Conservation (phyloP, 1,140 invertebrate species). For the Theocolax elegans region DNA sequence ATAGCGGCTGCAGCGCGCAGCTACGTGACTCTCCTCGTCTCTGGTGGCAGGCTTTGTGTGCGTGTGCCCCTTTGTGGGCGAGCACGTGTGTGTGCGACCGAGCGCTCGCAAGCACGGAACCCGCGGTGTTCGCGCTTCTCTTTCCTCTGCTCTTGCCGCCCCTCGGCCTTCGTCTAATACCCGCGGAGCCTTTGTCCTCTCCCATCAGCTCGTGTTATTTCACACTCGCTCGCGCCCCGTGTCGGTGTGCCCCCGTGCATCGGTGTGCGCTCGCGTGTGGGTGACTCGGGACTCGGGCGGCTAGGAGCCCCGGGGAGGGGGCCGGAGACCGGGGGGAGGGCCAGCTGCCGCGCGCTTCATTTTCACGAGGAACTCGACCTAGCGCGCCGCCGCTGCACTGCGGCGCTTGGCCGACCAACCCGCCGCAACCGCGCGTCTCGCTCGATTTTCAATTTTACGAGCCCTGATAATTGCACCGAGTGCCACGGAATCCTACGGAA, state of each 20-base stretch:
- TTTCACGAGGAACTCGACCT: constrained; percentile 17
- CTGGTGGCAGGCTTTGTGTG: too few species aligned
- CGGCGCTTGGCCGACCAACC: too few species aligned
- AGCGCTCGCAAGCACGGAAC: not conserved
- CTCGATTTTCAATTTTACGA: constrained; percentile 37
- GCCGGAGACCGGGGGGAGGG: too few species aligned
- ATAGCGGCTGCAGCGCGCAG: constrained; percentile 34
- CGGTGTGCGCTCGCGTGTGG: constrained; percentile 11
- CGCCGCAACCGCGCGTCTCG: too few species aligned
- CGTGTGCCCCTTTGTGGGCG: too few species aligned
- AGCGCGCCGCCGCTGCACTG: constrained; percentile 7
- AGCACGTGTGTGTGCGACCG: not conserved
- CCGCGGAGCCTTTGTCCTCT: constrained; percentile 57
- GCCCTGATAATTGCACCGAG: constrained; percentile 3
- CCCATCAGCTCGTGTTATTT: constrained; percentile 58
- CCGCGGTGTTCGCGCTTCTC: not conserved
- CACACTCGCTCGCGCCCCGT: constrained; percentile 52
- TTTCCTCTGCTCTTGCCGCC: too few species aligned
- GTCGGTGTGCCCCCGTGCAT: too few species aligned
- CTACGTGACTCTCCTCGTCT: not conserved
- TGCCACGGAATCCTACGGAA: not conserved
- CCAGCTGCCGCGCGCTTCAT: constrained; percentile 19
- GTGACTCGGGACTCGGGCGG: too few species aligned
- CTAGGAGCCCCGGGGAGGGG: too few species aligned
- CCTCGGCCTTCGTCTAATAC: constrained; percentile 44